Percentiles rank a stretch among this genome's conserved stretches.
Evolutionary conservation across 30 jellyfish, hydroid and myxozoan genomes (phyloP).

Genomic region (Mastigias papua): DNA sequence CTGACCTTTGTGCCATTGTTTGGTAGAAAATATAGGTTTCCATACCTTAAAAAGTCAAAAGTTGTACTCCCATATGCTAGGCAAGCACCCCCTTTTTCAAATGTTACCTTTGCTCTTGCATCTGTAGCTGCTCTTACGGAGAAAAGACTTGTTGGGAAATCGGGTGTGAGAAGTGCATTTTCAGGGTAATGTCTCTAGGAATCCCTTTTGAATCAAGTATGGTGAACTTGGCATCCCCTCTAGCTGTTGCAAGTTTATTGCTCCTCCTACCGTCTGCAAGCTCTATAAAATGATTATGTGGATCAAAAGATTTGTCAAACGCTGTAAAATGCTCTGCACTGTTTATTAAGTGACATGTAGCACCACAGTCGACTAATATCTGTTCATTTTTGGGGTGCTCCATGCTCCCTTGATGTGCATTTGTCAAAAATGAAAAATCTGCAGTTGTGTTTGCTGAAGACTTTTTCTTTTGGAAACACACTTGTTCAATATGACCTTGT

Average conservation of each 20-base stretch:
- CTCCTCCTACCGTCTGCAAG: slow-evolving; percentile 61
- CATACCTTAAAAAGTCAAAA: slow-evolving; percentile 27
- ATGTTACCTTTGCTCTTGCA: slow-evolving; percentile 28
- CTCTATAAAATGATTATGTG: slow-evolving; percentile 21
- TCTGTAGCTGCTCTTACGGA: slow-evolving; percentile 71
- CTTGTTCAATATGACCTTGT: too few species aligned
- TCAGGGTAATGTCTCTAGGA: slow-evolving; percentile 31
- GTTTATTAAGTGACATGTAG: too few species aligned
- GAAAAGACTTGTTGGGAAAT: slow-evolving; percentile 48
- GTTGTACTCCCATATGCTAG: slow-evolving; percentile 13
- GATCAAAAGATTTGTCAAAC: slow-evolving; percentile 26
- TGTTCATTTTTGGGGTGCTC: too few species aligned
- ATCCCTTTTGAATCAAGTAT: slow-evolving; percentile 37
- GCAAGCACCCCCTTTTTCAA: slow-evolving; percentile 18
- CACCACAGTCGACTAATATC: too few species aligned
- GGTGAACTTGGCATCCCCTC: slow-evolving; percentile 58
- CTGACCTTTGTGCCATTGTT: slow-evolving; percentile 11
- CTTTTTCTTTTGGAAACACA: too few species aligned
- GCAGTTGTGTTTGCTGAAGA: too few species aligned
- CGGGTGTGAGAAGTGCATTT: slow-evolving; percentile 64
- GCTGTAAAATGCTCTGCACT: slow-evolving; percentile 20
- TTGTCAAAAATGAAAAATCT: too few species aligned
- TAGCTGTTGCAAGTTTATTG: slow-evolving; percentile 63
- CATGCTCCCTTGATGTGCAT: too few species aligned
- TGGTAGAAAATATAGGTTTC: slow-evolving; percentile 57